These are phyloP conservation scores for Mastacembelus armatus DNA, from an alignment of 2,797 vertebrate genomes.

Conservation along the genomic window DNA sequence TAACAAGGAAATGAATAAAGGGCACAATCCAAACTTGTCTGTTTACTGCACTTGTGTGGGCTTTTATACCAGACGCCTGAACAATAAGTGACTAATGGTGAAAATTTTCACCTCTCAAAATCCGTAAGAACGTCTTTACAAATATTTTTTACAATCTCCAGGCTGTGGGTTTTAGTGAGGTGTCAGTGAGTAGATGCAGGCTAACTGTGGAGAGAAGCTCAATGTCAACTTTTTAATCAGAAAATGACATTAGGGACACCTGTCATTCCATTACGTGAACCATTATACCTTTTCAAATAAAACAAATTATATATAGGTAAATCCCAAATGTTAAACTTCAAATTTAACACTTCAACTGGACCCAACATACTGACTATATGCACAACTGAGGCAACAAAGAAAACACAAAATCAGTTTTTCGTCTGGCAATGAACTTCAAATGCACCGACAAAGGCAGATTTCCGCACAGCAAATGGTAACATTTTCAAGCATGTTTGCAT, in stretches of 20 bases:
- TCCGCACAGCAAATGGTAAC: slow-evolving; percentile 68
- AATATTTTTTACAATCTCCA: slow-evolving; percentile 67
- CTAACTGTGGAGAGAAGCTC: slow-evolving; percentile 37
- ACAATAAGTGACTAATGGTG: slow-evolving; percentile 50
- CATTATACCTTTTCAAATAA: slow-evolving; percentile 58
- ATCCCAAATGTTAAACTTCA: slow-evolving; percentile 59
- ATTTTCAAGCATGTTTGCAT: slow-evolving; percentile 77
- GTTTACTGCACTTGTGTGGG: slow-evolving; percentile 50
- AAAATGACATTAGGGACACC: slow-evolving; percentile 36
- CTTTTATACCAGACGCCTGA: slow-evolving; percentile 42
- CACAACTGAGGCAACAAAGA: slow-evolving; percentile 71
- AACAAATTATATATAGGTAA: slow-evolving; percentile 48
- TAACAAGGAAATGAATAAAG: slow-evolving; percentile 64
- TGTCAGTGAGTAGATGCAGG: slow-evolving; percentile 39
- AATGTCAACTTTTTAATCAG: slow-evolving; percentile 39
- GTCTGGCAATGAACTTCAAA: slow-evolving; percentile 71
- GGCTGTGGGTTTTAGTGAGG: slow-evolving; percentile 45
- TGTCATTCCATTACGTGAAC: slow-evolving; percentile 22
- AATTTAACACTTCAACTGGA: slow-evolving; percentile 70
- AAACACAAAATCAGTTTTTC: slow-evolving; percentile 60
- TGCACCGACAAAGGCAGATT: slow-evolving; percentile 76
- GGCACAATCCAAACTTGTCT: slow-evolving; percentile 55
- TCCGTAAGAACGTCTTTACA: slow-evolving; percentile 53
- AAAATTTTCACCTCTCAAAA: slow-evolving; percentile 46
- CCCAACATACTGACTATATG: slow-evolving; percentile 72